Percentiles rank a stretch among this genome's conserved stretches.
These are phyloP conservation scores for Rhinophrynus dorsalis DNA, from an alignment of 2,797 vertebrate species.

Conservation along the genomic window DNA sequence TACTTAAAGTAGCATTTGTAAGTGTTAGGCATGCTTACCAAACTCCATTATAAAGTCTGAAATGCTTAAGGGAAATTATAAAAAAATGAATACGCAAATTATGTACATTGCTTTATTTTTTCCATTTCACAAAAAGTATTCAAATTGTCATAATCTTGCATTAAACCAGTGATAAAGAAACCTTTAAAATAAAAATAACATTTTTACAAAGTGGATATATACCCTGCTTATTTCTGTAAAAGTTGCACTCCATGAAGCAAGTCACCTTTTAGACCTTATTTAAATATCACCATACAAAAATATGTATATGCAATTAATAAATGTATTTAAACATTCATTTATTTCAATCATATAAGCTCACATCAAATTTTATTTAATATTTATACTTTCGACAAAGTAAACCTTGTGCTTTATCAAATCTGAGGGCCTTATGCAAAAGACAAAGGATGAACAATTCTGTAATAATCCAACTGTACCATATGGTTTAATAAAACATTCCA, in stretches of 20 bases:
- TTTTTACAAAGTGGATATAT: constrained; percentile 66
- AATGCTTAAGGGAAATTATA: too few relatives aligned
- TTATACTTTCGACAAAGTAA: constrained; percentile 60
- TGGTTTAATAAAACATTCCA: too few relatives aligned
- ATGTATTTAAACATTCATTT: constrained; percentile 63
- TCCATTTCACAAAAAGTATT: constrained; percentile 66
- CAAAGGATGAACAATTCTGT: too few relatives aligned
- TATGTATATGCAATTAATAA: constrained; percentile 70
- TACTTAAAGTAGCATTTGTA: too few relatives aligned
- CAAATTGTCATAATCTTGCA: constrained; percentile 64
- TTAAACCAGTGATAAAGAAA: constrained; percentile 64
- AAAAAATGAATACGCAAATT: constrained; percentile 64
- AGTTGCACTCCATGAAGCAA: constrained; percentile 65
- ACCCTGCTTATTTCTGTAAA: constrained; percentile 69
- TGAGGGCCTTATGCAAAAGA: too few relatives aligned
- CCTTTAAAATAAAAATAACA: constrained; percentile 65
- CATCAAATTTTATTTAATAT: constrained; percentile 54
- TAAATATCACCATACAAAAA: constrained; percentile 70
- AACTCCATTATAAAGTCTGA: too few relatives aligned
- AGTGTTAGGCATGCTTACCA: too few relatives aligned
- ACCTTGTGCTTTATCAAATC: constrained; percentile 72
- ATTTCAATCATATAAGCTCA: constrained; percentile 62
- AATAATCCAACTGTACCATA: too few relatives aligned
- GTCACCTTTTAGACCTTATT: constrained; percentile 59
- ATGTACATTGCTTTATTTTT: constrained; percentile 69